phyloP scores from a whole-genome alignment of 2,888 invertebrate species.

The Spialia ferax region DNA sequence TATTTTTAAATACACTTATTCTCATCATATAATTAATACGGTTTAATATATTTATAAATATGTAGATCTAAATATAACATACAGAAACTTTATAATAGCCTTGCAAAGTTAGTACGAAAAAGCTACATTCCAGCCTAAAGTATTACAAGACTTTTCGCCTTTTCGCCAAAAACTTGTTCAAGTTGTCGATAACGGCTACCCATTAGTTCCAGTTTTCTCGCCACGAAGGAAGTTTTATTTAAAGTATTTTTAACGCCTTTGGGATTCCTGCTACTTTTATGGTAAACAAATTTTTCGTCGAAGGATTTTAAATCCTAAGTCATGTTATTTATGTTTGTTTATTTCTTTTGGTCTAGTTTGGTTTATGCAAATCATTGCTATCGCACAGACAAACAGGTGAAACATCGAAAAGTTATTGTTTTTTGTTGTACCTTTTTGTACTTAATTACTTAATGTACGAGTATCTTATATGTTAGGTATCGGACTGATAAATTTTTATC shows the following conservation, averaged over 20 bases:
- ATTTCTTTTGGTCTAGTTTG: no score
- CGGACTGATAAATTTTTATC: no score
- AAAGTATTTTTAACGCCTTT: conserved; percentile 17
- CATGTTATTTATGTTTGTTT: not conserved
- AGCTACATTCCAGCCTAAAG: conserved; percentile 1
- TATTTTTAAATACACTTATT: no score
- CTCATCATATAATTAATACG: no score
- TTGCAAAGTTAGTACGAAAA: not conserved
- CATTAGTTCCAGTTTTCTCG: conserved; percentile 17
- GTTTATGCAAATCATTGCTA: no score
- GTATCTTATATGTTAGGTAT: no score
- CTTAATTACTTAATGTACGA: no score
- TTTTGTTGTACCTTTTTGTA: no score
- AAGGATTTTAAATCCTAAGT: not conserved
- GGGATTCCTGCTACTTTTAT: not conserved
- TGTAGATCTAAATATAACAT: not conserved
- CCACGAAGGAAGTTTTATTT: conserved; percentile 16
- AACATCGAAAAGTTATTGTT: no score
- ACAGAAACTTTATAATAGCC: not conserved
- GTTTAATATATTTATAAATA: no score
- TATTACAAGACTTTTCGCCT: not conserved
- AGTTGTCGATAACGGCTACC: conserved; percentile 26
- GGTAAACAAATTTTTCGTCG: not conserved
- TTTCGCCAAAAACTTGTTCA: conserved; percentile 15
- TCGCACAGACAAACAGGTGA: no score